Evolutionary conservation across 1,140 invertebrate species (phyloP).

Genomic region (Drosophila arizonae): DNA sequence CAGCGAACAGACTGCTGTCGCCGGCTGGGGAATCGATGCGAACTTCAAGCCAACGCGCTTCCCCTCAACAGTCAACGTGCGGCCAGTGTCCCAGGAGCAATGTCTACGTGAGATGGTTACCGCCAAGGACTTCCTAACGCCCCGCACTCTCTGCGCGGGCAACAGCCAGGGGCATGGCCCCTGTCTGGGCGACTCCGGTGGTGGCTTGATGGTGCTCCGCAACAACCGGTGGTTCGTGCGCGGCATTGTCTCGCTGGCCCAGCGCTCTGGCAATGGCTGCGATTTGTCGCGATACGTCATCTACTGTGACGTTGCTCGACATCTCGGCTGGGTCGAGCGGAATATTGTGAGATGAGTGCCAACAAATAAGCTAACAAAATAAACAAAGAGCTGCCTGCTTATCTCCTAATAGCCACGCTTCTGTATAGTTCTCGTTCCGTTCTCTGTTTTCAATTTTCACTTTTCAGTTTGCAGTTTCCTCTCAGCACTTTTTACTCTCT

Average conservation of each 20-base stretch:
- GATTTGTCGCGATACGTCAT: constrained; percentile 68
- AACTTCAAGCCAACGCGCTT: constrained; percentile 37
- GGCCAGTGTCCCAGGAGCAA: constrained; percentile 46
- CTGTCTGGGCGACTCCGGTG: constrained; percentile 68
- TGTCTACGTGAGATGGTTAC: constrained; percentile 54
- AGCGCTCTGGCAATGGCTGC: constrained; percentile 43
- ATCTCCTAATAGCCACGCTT: constrained; percentile 20
- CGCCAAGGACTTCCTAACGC: constrained; percentile 58
- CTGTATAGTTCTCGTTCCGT: not conserved
- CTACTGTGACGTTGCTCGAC: constrained; percentile 67
- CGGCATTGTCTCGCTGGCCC: constrained; percentile 63
- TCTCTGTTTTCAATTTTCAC: not conserved
- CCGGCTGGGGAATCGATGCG: constrained; percentile 72
- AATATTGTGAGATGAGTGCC: constrained; percentile 40
- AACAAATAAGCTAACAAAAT: constrained; percentile 22
- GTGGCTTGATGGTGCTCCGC: constrained; percentile 58
- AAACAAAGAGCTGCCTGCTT: constrained; percentile 39
- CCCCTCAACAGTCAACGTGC: constrained; percentile 45
- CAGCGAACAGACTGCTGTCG: constrained; percentile 52
- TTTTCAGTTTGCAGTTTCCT: not conserved
- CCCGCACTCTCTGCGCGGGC: constrained; percentile 72
- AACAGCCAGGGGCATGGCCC: constrained; percentile 58
- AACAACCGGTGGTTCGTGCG: constrained; percentile 61
- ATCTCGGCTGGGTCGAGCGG: constrained; percentile 56
- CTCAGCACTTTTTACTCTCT: not conserved